These are phyloP conservation scores for Tethya wilhelma DNA, from an alignment of 37 sponge, comb jelly and placozoan species.

Conservation along the genomic window DNA sequence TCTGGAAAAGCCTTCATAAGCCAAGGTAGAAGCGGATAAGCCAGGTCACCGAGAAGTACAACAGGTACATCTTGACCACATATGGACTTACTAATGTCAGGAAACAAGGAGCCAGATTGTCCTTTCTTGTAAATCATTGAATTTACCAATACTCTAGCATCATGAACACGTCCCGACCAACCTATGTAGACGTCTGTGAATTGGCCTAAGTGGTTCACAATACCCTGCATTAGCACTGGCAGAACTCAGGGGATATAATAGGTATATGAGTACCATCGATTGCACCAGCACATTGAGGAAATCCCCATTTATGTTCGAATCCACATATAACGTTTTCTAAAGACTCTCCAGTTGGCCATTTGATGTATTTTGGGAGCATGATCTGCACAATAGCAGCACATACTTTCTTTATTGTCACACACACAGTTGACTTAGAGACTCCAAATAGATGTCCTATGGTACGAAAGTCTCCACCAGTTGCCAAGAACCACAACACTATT, in stretches of 20 bases:
- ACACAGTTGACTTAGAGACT: slow-evolving; percentile 36
- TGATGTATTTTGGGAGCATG: slow-evolving; percentile 39
- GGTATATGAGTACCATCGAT: slow-evolving; percentile 44
- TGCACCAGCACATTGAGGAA: slow-evolving; percentile 40
- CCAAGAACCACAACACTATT: slow-evolving; percentile 46
- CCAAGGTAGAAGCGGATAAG: slow-evolving; percentile 59
- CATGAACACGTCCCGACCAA: too few species aligned
- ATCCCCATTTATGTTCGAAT: slow-evolving; percentile 27
- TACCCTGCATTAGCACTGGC: too few species aligned
- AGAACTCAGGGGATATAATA: slow-evolving; percentile 22
- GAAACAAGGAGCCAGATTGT: background rate
- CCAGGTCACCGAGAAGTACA: slow-evolving; percentile 44
- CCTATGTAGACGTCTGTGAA: too few species aligned
- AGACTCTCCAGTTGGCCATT: slow-evolving; percentile 30
- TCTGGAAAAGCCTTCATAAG: slow-evolving; percentile 49
- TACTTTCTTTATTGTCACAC: slow-evolving; percentile 32
- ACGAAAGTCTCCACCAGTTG: slow-evolving; percentile 41
- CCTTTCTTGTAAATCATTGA: slow-evolving; percentile 18
- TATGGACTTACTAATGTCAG: background rate
- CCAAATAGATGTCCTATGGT: slow-evolving; percentile 63
- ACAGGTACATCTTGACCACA: slow-evolving; percentile 13
- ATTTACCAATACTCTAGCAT: slow-evolving; percentile 48
- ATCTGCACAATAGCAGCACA: slow-evolving; percentile 37
- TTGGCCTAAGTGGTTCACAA: too few species aligned
- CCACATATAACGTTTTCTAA: slow-evolving; percentile 37